Evolutionary conservation across 2,797 vertebrate species (phyloP), one percentile per base, ranked within the genome.

Genomic region (Danio kyathit): DNA sequence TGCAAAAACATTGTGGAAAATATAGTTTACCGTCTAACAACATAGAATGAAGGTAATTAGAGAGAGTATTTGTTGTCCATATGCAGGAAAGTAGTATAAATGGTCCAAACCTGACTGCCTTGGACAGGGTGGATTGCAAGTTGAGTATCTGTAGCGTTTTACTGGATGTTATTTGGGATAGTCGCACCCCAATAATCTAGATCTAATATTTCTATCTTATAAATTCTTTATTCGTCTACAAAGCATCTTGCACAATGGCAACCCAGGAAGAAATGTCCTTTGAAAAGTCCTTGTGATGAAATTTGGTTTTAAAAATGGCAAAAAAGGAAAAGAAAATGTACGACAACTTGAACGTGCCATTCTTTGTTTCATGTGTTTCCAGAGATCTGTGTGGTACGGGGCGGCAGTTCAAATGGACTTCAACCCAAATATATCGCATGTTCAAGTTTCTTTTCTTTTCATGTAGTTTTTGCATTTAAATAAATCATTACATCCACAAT

Each of bases 401-500:
- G 88, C 81, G 86, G 90, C 87, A 92, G 87, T 84, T 89, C 57
- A 73, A 85, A 86, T 87, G 83, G 88, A 89, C 90, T 86, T 91
- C 86, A 85, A 89, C 89, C 85, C 89, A 91, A 88, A 93, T 88
- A 88, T 89, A 88, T 88, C 86, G 90, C 91, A 91, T 90, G 91
- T 94, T 94, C 94, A 94, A 93, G 93, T 93, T 91, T 89, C 82
- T 83, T 86, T 80, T 73, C 87, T 88, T 82, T 82, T 86, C 81
- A 86, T 86, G 82, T 87, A 87, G 81, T 86, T 90, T 90, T 91
- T 91, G 83, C 89, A 92, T 92, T 93, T 93, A 93, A 94, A 93
- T 93, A 92, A 84, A 93, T 90, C 80, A 89, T 89, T 82, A 84
- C 84, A 85, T 86, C 83, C 84, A 88, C 86, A 88, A 82, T 82